Conservation (phyloP, 1,140 invertebrate genomes). For the Drosophila ironensis region DNA sequence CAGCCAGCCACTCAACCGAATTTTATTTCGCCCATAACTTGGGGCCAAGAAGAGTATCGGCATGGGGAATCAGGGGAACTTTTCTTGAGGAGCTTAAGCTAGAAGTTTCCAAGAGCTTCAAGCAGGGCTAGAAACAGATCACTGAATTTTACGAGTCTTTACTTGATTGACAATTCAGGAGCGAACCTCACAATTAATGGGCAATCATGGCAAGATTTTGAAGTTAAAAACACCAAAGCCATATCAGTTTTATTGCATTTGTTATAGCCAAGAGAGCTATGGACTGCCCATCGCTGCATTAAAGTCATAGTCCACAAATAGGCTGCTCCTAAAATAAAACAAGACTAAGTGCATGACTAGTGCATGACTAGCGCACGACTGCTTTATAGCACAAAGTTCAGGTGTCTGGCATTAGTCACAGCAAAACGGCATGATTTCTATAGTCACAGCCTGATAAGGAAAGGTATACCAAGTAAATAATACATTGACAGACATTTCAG, state of each 20-base stretch:
- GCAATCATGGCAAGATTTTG: no score
- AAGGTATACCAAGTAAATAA: conserved; percentile 4
- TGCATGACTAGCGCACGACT: neutral
- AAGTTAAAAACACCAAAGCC: neutral
- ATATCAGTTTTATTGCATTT: no score
- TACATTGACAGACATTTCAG: conserved; percentile 1
- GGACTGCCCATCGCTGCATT: no score
- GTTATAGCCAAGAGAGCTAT: no score
- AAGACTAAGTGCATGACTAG: conserved; percentile 11
- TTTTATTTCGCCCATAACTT: conserved; percentile 19
- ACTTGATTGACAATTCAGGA: no score
- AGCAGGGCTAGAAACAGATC: no score
- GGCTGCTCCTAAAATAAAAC: neutral
- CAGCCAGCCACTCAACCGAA: conserved; percentile 25
- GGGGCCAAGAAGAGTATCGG: no score
- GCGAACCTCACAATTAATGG: no score
- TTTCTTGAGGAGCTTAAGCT: neutral
- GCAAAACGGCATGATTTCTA: conserved; percentile 13
- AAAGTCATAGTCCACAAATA: neutral
- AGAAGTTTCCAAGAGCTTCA: no score
- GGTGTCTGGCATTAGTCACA: conserved; percentile 21
- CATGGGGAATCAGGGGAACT: no score
- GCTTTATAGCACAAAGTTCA: neutral
- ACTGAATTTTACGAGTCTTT: no score
- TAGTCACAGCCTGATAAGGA: conserved; percentile 12